Conservation (phyloP, 92 coral and sea anemone species). For the Virgularia gustaviana region DNA sequence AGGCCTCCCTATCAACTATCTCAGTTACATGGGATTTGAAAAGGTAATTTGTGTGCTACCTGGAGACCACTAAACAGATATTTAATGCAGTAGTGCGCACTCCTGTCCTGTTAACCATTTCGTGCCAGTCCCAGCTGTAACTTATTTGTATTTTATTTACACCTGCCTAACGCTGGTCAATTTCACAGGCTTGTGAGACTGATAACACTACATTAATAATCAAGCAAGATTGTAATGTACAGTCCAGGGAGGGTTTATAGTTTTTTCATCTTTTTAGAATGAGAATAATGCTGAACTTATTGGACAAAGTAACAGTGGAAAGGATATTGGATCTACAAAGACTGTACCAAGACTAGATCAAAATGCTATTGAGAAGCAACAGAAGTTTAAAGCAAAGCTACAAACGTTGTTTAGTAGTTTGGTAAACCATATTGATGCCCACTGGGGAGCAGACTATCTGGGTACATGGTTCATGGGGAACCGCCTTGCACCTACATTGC, state of each 20-base stretch:
- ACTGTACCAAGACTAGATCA: not conserved
- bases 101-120: too few relatives aligned
- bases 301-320: not conserved
- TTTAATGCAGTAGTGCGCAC: too few relatives aligned
- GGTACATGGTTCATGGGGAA: slow-evolving; percentile 60
- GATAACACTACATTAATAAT: too few relatives aligned
- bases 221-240: too few relatives aligned
- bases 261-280: too few relatives aligned
- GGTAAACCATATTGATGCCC: slow-evolving; percentile 62
- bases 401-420: slow-evolving; percentile 37
- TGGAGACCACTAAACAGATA: too few relatives aligned
- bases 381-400: slow-evolving; percentile 47
- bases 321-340: not conserved
- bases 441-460: slow-evolving; percentile 62
- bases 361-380: slow-evolving; percentile 44
- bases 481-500: slow-evolving; percentile 35
- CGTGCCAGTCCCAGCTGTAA: too few relatives aligned
- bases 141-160: too few relatives aligned
- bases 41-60: slow-evolving; percentile 56
- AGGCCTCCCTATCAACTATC: slow-evolving; percentile 69
- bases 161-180: too few relatives aligned
- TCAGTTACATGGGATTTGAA: slow-evolving; percentile 64
- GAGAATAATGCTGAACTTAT: not conserved
- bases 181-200: too few relatives aligned
- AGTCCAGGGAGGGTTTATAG: too few relatives aligned